These are phyloP conservation scores for Agrypnus murinus DNA, from an alignment of 2,888 invertebrate species.

Conservation along the genomic window DNA sequence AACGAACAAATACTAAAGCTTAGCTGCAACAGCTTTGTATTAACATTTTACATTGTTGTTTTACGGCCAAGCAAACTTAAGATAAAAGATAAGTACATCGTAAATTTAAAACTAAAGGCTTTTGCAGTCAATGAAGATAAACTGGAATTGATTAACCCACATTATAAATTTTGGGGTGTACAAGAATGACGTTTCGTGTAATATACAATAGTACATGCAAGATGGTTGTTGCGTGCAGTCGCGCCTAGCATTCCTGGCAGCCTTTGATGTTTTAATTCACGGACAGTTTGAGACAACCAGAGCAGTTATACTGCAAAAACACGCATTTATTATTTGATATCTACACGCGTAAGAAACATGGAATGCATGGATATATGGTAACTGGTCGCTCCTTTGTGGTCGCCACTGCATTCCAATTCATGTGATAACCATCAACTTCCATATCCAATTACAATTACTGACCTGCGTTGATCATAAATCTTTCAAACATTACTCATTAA, in stretches of 20 bases:
- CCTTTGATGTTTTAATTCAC: constrained; percentile 60
- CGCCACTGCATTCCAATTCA: constrained; percentile 52
- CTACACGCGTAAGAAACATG: constrained; percentile 42
- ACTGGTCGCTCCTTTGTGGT: constrained; percentile 45
- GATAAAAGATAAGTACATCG: constrained; percentile 29
- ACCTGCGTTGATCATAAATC: constrained; percentile 58
- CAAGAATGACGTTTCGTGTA: constrained; percentile 11
- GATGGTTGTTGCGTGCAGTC: constrained; percentile 41
- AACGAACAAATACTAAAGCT: neutral
- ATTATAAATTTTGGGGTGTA: constrained; percentile 32
- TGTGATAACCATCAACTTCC: constrained; percentile 56
- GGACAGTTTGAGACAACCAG: constrained; percentile 32
- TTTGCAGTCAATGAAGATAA: constrained; percentile 35
- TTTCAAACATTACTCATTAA: constrained; percentile 60
- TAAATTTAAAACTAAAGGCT: constrained; percentile 40
- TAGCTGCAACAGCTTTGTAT: constrained; percentile 40
- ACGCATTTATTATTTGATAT: constrained; percentile 56
- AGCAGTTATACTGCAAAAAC: constrained; percentile 45
- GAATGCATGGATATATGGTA: constrained; percentile 50
- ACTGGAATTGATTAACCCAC: constrained; percentile 39
- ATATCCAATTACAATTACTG: constrained; percentile 63
- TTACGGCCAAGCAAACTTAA: constrained; percentile 32
- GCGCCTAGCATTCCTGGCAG: constrained; percentile 36
- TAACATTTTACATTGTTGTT: constrained; percentile 54
- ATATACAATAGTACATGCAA: constrained; percentile 1